Conservation (phyloP, 2,888 invertebrate genomes). For the Morpho achilles region DNA sequence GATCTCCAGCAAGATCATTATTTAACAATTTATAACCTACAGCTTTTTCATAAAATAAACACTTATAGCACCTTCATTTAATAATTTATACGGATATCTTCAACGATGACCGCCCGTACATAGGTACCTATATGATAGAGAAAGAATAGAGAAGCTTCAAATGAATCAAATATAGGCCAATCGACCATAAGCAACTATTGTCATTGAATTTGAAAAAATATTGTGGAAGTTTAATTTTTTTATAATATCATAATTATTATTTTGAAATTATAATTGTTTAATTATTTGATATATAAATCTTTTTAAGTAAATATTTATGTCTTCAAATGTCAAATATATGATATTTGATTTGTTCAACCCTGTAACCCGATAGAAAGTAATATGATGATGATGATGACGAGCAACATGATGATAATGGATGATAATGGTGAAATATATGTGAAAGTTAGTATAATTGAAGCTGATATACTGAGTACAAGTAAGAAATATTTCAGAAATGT, state of each 20-base stretch:
- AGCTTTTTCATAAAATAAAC: constrained; percentile 76
- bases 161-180: constrained; percentile 65
- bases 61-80: constrained; percentile 79
- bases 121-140: constrained; percentile 65
- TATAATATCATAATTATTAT: constrained; percentile 13
- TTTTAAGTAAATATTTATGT: too few relatives aligned
- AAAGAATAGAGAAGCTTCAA: constrained; percentile 65
- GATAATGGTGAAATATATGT: too few relatives aligned
- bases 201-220: not conserved
- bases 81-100: constrained; percentile 69
- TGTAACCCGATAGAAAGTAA: too few relatives aligned
- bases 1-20: constrained; percentile 98
- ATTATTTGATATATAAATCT: too few relatives aligned
- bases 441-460: too few relatives aligned
- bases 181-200: constrained; percentile 47
- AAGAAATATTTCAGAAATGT: too few relatives aligned
- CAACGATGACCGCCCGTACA: constrained; percentile 69
- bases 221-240: constrained; percentile 21
- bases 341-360: too few relatives aligned
- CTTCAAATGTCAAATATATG: too few relatives aligned
- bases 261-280: not conserved
- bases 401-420: too few relatives aligned
- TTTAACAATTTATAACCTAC: constrained; percentile 78
- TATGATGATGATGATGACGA: too few relatives aligned
- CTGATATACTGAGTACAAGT: too few relatives aligned